Evolutionary conservation across 1,140 invertebrate species (phyloP).

Genomic region (Medauroidea extradentata): DNA sequence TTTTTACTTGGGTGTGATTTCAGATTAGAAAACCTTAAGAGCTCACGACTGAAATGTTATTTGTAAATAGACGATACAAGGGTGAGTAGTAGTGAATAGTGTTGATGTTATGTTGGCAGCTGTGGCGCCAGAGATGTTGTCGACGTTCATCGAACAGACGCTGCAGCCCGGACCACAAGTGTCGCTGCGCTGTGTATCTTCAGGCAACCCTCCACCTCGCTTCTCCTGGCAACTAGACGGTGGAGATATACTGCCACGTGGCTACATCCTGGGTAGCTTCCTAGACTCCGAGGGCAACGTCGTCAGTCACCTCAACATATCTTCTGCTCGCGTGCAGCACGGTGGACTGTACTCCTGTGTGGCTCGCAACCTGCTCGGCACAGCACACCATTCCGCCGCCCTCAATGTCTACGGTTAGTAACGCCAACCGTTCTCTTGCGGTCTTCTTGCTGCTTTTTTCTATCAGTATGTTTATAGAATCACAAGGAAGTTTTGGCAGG

Average conservation of each 20-base stretch:
- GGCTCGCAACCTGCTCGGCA: conserved; percentile 69
- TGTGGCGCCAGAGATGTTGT: conserved; percentile 72
- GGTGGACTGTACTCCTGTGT: conserved; percentile 78
- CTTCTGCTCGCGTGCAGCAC: conserved; percentile 72
- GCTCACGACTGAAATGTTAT: too few relatives aligned
- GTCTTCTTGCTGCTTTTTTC: too few relatives aligned
- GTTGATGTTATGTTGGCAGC: conserved; percentile 48
- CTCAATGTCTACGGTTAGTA: conserved; percentile 83
- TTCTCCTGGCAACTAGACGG: conserved; percentile 83
- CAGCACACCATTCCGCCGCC: conserved; percentile 66
- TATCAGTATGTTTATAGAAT: too few relatives aligned
- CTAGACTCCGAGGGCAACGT: conserved; percentile 58
- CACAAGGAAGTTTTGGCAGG: too few relatives aligned
- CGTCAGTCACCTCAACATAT: conserved; percentile 83
- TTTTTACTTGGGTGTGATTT: too few relatives aligned
- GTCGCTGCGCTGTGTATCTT: conserved; percentile 77
- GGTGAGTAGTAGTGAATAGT: too few relatives aligned
- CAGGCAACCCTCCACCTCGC: conserved; percentile 77
- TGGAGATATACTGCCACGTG: conserved; percentile 33
- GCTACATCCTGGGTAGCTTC: conserved; percentile 38
- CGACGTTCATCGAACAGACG: conserved; percentile 79
- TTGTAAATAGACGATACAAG: too few relatives aligned
- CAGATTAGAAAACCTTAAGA: too few relatives aligned
- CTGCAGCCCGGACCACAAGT: conserved; percentile 71
- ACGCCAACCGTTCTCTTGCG: too few relatives aligned